Evolutionary conservation across 2,797 vertebrate species (phyloP), one percentile per base, ranked within the genome.

Genomic region (Pogonophryne albipinna): DNA sequence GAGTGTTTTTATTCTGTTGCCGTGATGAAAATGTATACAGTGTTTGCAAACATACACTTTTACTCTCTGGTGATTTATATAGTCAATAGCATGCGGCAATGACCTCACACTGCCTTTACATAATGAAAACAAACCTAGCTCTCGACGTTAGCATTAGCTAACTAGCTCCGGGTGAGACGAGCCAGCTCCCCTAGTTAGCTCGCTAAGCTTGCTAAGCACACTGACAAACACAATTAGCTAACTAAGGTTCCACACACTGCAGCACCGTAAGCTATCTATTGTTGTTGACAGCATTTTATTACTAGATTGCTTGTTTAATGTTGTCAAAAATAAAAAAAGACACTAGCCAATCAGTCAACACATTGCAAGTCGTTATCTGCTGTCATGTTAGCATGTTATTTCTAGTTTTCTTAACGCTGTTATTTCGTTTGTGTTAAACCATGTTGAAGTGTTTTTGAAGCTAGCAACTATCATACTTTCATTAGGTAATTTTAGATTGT

Each of bases 131-230:
- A 85, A 83, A 80, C 51, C 61, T 60, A 71, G 71, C 71, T 83
- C 17, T 58, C 62, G 27, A 47, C 58, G 69, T 86, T 89, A 89
- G 87, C 88, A 55, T 85, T 73, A 74, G 88, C 87, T 78, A 72
- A 81, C 75, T 80, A 89, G 84, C 89, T 78, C 45, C 77, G 66
- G 63, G 45, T 44, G 17, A 76, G 64, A 79, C 66, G 68, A 85
- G 75, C 75, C 56, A 71, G 59, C 50, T 82, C 45, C 50, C 51
- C 52, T 58, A 62, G 76, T 78, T 71, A 85, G 85, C 83, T 67
- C 50, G 78, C 84, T 52, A 50, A 75, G 55, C 59, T 27, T 49
- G 70, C 51, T 71, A 66, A 83, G 61, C 41, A 56, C 67, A 16
- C 20, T 66, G 41, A 41, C 44, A 61, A 72, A 71, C 19, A 71